Evolutionary conservation across 2,113 vertebrate genomes (phyloP).

Genomic region (Notarius lentiginosus): DNA sequence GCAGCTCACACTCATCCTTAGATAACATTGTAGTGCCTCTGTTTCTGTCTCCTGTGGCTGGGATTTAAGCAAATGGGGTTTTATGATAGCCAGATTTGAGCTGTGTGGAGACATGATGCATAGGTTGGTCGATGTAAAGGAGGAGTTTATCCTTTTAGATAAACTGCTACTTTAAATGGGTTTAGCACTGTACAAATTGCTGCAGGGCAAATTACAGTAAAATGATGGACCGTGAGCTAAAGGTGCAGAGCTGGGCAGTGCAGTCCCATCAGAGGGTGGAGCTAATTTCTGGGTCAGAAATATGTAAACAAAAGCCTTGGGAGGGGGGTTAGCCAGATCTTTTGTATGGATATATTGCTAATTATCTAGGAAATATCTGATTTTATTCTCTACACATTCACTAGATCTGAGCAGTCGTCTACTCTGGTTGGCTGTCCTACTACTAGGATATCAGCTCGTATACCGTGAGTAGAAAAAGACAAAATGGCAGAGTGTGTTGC

Average conservation of each 20-base stretch:
- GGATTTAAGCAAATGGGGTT: conserved; percentile 9
- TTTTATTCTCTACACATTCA: neutral
- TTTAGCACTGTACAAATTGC: neutral
- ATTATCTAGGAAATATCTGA: neutral
- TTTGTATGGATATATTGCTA: neutral
- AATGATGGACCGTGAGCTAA: neutral
- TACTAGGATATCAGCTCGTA: too few species aligned
- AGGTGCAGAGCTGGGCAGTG: neutral
- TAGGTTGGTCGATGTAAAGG: neutral
- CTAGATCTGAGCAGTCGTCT: too few species aligned
- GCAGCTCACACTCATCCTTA: neutral
- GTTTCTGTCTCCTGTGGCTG: neutral
- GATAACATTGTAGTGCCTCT: conserved; percentile 20
- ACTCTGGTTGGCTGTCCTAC: too few species aligned
- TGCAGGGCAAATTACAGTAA: neutral
- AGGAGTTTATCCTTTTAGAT: neutral
- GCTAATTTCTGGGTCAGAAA: too few species aligned
- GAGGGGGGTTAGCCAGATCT: neutral
- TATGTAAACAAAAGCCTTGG: neutral
- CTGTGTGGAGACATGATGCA: neutral
- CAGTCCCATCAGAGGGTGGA: neutral
- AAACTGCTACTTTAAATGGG: neutral
- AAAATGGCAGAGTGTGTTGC: too few species aligned
- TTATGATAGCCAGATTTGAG: conserved; percentile 9
- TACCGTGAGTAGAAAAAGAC: too few species aligned